Base-by-base conservation (phyloP, 2,888 invertebrate genomes). In the Acleris holmiana region DNA sequence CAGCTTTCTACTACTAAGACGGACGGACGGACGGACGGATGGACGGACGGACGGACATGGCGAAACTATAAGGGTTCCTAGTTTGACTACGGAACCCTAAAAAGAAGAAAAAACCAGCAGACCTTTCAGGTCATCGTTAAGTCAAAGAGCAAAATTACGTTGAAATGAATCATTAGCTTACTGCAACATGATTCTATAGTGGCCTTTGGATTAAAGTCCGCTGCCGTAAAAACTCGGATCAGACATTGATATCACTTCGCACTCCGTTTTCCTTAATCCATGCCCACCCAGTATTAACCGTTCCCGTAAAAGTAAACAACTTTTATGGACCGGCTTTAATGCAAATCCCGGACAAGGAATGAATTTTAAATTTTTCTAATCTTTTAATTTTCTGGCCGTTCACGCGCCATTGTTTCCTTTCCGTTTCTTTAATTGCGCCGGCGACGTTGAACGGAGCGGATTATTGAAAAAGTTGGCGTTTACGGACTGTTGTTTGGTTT, bases 391-490 rank as follows among this genome's bases (percentile, higher is more conserved):
- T 64, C 64, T 59, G 64, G 54, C 65, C 49, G 63, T 55, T 57
- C 35, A 56, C 58, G 41, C 59, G 59, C 58, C 40, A 59, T 68
- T 66, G 62, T 56, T 66, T 63, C 61, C 53, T 48, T 61, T 60
- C 64, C 64, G 47, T 48, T 35, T 54, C 62, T 63, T 66, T 68
- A 66, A 68, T 68, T 68, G 66, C 63, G 66, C 68, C 47, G 54
- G 63, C 68, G 62, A 44, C 55, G 61, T 54, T 53, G 66, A 66
- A 68, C 50, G 55, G 53, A 68, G 66, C 60, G 68, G 66, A 68
- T 68, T 68, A 68, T 68, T 68, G 68, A 68, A 68, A 68, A 68
- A 68, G 68, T 68, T 68, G 40, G 57, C 68, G 59, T 63, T 68
- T 62, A 59, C 62, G 59, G 59, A 44, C 48, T 13, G 40, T 50